Evolutionary conservation across 2,113 vertebrate genomes (phyloP).

Genomic region (Hiodon alosoides): DNA sequence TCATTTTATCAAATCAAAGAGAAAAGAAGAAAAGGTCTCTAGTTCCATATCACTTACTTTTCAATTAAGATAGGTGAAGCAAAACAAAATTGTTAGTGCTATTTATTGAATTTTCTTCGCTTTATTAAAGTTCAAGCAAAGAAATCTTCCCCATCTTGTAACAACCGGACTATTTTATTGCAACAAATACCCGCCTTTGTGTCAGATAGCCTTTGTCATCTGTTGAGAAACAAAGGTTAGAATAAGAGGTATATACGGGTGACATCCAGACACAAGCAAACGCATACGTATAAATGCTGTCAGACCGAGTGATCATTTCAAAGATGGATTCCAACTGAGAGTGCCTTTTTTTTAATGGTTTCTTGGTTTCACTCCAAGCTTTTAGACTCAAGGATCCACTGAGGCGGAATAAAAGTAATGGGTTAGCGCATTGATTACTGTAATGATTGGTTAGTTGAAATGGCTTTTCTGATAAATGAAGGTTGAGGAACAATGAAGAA

Average conservation of each 20-base stretch:
- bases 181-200: constrained; percentile 72
- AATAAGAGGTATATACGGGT: constrained; percentile 34
- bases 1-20: constrained; percentile 52
- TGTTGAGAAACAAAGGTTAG: constrained; percentile 46
- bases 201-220: constrained; percentile 55
- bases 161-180: constrained; percentile 77
- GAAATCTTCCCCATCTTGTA: constrained; percentile 77
- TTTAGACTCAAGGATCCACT: constrained; percentile 49
- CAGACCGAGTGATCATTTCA: constrained; percentile 42
- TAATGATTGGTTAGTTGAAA: constrained; percentile 65
- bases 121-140: constrained; percentile 77
- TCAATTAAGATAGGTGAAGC: constrained; percentile 85
- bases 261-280: constrained; percentile 38
- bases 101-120: constrained; percentile 81
- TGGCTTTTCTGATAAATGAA: constrained; percentile 53
- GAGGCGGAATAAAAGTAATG: constrained; percentile 65
- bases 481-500: constrained; percentile 35
- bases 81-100: constrained; percentile 82
- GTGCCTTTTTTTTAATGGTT: constrained; percentile 39
- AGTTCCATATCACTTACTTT: constrained; percentile 87
- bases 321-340: constrained; percentile 30
- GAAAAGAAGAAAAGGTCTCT: constrained; percentile 56
- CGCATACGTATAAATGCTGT: constrained; percentile 36
- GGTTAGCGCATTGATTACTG: constrained; percentile 69
- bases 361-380: constrained; percentile 45